phyloP scores from a whole-genome alignment of 2,113 vertebrate species.

The Microtus richardsoni region DNA sequence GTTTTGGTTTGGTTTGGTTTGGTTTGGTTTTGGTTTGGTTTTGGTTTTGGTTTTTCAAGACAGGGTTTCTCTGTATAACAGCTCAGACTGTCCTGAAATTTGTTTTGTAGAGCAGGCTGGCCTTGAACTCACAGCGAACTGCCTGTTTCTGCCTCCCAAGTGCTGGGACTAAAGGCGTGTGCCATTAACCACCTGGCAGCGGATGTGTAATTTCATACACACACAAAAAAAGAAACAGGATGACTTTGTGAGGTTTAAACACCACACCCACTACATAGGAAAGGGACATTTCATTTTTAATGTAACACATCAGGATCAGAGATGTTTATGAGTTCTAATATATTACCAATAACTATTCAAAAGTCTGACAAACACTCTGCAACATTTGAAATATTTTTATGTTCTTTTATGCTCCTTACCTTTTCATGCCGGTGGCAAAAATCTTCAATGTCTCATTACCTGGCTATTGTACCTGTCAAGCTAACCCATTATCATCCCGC shows the following conservation, averaged over 20 bases:
- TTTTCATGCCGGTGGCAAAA: not conserved
- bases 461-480: not conserved
- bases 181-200: too few species aligned
- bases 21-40: too few species aligned
- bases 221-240: not conserved
- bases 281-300: not conserved
- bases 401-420: not conserved
- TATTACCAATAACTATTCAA: not conserved
- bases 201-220: not conserved
- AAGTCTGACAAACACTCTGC: not conserved
- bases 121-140: too few species aligned
- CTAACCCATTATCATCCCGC: not conserved
- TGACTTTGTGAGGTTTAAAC: not conserved
- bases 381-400: not conserved
- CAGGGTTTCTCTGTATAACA: too few species aligned
- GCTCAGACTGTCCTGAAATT: too few species aligned
- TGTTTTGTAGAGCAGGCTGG: too few species aligned
- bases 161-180: too few species aligned
- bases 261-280: not conserved
- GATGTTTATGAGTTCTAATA: not conserved
- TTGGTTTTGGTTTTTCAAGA: too few species aligned
- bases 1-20: too few species aligned
- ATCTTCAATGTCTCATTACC: not conserved
- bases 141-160: too few species aligned
- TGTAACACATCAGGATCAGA: not conserved